These are phyloP conservation scores for Matsumurasca onukii DNA, from an alignment of 1,140 invertebrate species.

Conservation along the genomic window DNA sequence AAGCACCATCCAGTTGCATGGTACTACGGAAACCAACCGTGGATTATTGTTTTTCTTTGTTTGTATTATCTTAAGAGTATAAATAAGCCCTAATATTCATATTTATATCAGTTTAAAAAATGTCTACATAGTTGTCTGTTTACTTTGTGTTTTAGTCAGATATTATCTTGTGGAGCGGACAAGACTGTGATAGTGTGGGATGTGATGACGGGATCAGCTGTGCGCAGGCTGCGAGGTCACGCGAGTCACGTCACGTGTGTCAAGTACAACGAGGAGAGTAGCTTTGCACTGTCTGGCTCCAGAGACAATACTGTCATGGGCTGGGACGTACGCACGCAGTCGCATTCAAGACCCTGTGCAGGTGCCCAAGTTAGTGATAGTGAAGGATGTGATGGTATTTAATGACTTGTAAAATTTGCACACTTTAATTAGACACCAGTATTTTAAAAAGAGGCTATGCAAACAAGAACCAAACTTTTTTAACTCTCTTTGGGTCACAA, in stretches of 20 bases:
- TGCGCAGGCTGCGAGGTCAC: slow-evolving; percentile 83
- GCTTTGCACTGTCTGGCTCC: slow-evolving; percentile 85
- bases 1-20: neutral
- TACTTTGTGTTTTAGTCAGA: slow-evolving; percentile 57
- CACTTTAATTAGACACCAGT: neutral
- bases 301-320: slow-evolving; percentile 88
- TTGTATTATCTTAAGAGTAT: neutral
- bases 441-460: neutral
- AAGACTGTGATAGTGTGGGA: slow-evolving; percentile 91
- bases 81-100: neutral
- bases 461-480: neutral
- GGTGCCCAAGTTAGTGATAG: slow-evolving; percentile 42
- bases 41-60: neutral
- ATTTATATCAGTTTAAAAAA: neutral
- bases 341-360: slow-evolving; percentile 75
- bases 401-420: neutral
- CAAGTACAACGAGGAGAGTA: slow-evolving; percentile 91
- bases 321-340: slow-evolving; percentile 82
- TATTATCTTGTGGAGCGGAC: slow-evolving; percentile 85
- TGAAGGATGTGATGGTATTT: neutral
- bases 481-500: neutral
- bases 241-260: slow-evolving; percentile 86
- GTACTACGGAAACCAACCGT: neutral
- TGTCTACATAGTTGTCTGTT: neutral
- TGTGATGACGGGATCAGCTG: slow-evolving; percentile 77